Evolutionary conservation across 2,888 invertebrate species (phyloP).

Genomic region (Theristus sp.): DNA sequence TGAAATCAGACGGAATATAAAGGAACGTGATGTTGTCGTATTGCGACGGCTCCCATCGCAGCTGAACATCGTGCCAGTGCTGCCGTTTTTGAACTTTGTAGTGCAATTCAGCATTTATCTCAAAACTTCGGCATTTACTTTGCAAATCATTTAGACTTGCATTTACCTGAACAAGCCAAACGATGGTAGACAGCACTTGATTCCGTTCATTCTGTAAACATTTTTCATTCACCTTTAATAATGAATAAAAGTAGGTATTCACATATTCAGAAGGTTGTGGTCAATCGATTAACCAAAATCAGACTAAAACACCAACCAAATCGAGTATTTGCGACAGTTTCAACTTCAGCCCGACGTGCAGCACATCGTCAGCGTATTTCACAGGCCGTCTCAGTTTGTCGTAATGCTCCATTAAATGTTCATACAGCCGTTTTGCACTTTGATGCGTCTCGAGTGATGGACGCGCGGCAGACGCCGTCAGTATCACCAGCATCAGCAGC

Average conservation of each 20-base stretch:
- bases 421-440: conserved; percentile 59
- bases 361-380: conserved; percentile 12
- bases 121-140: too few relatives aligned
- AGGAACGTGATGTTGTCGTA: conserved; percentile 34
- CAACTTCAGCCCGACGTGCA: conserved; percentile 18
- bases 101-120: too few relatives aligned
- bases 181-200: conserved; percentile 26
- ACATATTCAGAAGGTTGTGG: too few relatives aligned
- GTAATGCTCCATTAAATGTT: conserved; percentile 83
- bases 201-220: conserved; percentile 22
- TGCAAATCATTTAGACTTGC: background rate
- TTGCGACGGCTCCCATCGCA: conserved; percentile 33
- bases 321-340: conserved; percentile 37
- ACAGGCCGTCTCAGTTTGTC: conserved; percentile 39
- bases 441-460: too few relatives aligned
- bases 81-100: conserved; percentile 11
- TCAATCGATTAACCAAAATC: too few relatives aligned
- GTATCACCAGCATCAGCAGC: too few relatives aligned
- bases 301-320: conserved; percentile 33
- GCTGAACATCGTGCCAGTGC: conserved; percentile 27
- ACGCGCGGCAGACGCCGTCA: too few relatives aligned
- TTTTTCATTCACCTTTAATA: too few relatives aligned
- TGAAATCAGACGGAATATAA: conserved; percentile 35
- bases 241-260: too few relatives aligned
- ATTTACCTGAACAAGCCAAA: conserved; percentile 16